phyloP scores from a whole-genome alignment of 2,113 vertebrate genomes.

The Sterrhoptilus dennistouni region DNA sequence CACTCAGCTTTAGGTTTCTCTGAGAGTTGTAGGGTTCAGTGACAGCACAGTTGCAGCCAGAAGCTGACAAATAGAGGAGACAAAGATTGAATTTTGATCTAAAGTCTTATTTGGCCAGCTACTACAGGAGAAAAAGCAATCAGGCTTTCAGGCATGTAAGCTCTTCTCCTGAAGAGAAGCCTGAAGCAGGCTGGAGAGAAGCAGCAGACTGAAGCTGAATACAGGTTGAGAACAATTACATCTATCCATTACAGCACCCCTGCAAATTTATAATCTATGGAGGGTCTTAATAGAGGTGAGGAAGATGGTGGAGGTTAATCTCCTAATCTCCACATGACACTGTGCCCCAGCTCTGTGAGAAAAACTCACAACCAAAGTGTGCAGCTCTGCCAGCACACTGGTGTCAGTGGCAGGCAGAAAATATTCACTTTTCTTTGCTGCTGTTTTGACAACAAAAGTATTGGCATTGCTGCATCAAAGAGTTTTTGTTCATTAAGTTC shows the following conservation, averaged over 20 bases:
- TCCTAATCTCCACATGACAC: background rate
- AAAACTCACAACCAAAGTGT: background rate
- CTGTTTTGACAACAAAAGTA: background rate
- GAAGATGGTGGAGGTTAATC: background rate
- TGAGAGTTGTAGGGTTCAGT: background rate
- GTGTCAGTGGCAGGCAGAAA: background rate
- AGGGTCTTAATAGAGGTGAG: background rate
- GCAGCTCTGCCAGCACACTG: background rate
- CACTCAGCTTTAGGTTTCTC: background rate
- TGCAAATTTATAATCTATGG: background rate
- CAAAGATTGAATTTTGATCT: background rate
- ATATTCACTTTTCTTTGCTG: background rate
- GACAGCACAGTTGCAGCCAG: background rate
- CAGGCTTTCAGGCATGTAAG: background rate
- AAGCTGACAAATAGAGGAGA: background rate
- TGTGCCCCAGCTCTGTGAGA: background rate
- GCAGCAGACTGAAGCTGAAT: background rate
- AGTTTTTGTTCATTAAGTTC: background rate
- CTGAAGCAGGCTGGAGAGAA: background rate
- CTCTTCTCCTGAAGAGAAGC: background rate
- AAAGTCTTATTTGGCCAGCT: background rate
- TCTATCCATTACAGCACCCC: background rate
- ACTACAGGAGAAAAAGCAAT: background rate
- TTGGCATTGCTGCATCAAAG: background rate
- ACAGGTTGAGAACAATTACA: background rate